Evolutionary conservation across 2,888 invertebrate species (phyloP).

Genomic region (Nasonia oneida): DNA sequence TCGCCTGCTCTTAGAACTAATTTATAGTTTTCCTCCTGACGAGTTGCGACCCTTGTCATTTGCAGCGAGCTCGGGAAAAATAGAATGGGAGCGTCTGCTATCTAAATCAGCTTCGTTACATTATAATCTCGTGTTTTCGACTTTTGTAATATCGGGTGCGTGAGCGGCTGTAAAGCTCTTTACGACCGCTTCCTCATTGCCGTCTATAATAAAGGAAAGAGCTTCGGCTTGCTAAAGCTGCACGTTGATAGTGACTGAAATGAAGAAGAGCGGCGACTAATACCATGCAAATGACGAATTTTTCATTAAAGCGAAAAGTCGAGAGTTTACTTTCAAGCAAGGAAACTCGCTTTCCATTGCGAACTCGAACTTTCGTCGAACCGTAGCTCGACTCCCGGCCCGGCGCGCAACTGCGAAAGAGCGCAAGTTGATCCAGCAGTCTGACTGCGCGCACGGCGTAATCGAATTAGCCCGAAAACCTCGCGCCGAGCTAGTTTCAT

Average conservation of each 20-base stretch:
- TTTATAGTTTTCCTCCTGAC: slow-evolving; percentile 24
- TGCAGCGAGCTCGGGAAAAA: slow-evolving; percentile 2
- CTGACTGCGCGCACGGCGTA: background rate
- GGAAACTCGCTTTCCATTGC: background rate
- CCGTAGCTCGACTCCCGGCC: too few species aligned
- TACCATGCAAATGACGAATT: background rate
- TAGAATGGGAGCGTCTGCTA: background rate
- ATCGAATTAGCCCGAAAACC: background rate
- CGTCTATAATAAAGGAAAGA: background rate
- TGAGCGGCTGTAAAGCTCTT: background rate
- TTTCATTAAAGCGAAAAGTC: background rate
- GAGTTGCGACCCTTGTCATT: slow-evolving; percentile 16
- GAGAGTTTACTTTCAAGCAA: background rate
- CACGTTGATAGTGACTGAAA: background rate
- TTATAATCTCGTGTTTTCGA: slow-evolving; percentile 7
- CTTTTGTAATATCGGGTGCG: background rate
- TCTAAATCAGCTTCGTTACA: slow-evolving; percentile 25
- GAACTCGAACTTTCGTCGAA: background rate
- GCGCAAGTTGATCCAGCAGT: background rate
- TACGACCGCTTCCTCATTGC: background rate
- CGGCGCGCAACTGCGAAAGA: background rate
- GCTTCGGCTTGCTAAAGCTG: background rate
- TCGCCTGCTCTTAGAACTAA: slow-evolving; percentile 34
- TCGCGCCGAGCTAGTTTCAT: background rate
- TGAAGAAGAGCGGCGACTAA: background rate